phyloP scores from a whole-genome alignment of 2,113 vertebrate species.

The Octodon degus region DNA sequence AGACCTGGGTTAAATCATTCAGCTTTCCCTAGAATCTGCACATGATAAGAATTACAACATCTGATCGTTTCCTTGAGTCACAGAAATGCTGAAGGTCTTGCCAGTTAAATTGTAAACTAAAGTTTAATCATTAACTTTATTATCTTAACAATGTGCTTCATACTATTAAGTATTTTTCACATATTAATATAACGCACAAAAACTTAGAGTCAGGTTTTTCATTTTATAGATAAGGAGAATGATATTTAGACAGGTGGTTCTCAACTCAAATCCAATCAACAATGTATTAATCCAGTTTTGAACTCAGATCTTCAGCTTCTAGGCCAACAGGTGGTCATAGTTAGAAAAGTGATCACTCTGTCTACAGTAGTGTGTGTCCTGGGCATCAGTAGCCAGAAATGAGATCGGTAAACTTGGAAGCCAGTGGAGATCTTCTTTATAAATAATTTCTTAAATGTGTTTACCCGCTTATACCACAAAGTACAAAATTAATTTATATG shows the following conservation, averaged over 20 bases:
- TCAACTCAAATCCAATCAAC: not conserved
- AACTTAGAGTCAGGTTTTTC: not conserved
- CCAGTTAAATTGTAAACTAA: not conserved
- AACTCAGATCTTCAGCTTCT: not conserved
- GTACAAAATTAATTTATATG: constrained; percentile 34
- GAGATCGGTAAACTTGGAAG: not conserved
- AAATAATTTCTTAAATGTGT: not conserved
- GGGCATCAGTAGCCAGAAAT: not conserved
- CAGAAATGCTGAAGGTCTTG: not conserved
- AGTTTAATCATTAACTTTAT: constrained; percentile 1
- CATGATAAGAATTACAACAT: not conserved
- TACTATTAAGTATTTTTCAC: not conserved
- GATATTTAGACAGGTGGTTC: not conserved
- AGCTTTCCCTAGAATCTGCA: not conserved
- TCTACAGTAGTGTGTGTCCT: not conserved
- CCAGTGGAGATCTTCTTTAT: not conserved
- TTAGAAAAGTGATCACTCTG: not conserved
- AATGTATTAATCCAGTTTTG: not conserved
- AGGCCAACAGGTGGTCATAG: not conserved
- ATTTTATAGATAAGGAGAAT: constrained; percentile 7
- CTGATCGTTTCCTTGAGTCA: not conserved
- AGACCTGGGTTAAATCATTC: not conserved
- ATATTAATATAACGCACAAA: not conserved
- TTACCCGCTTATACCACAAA: not conserved
- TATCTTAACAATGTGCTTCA: not conserved